phyloP scores from a whole-genome alignment of 2,113 vertebrate species.

The Nerophis lumbriciformis region DNA sequence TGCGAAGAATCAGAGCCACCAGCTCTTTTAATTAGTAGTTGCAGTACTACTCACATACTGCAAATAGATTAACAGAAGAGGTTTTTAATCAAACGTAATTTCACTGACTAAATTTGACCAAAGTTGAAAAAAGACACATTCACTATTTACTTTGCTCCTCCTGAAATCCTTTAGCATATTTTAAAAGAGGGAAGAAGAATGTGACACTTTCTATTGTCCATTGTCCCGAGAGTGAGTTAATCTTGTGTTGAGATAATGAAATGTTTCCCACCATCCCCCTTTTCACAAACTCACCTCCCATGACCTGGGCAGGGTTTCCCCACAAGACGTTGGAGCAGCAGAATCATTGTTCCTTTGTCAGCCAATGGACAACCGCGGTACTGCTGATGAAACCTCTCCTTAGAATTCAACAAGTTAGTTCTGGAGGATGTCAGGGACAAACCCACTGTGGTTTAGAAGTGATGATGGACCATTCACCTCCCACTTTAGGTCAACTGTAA shows the following conservation, averaged over 20 bases:
- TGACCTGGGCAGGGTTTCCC: conserved; percentile 50
- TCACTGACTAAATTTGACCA: not conserved
- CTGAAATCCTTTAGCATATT: conserved; percentile 3
- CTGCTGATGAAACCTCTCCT: conserved; percentile 44
- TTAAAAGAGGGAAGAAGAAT: conserved; percentile 7
- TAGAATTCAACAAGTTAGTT: conserved; percentile 24
- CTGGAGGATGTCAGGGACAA: conserved; percentile 13
- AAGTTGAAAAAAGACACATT: not conserved
- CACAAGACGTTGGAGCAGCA: conserved; percentile 26
- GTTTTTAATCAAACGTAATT: not conserved
- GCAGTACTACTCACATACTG: not conserved
- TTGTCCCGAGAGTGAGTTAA: conserved; percentile 64
- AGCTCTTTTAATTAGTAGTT: not conserved
- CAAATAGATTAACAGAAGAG: not conserved
- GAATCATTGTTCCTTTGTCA: conserved; percentile 59
- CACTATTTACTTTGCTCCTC: not conserved
- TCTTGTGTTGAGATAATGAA: conserved; percentile 66
- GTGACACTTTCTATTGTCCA: conserved; percentile 42
- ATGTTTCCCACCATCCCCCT: conserved; percentile 43
- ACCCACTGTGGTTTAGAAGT: conserved; percentile 5
- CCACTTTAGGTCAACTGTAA: too few species aligned
- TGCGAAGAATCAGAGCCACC: not conserved
- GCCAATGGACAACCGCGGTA: conserved; percentile 50
- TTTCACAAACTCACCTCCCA: conserved; percentile 43
- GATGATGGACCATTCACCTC: conserved; percentile 20